phyloP scores from a whole-genome alignment of 2,888 invertebrate genomes.

The Pandemis corylana region DNA sequence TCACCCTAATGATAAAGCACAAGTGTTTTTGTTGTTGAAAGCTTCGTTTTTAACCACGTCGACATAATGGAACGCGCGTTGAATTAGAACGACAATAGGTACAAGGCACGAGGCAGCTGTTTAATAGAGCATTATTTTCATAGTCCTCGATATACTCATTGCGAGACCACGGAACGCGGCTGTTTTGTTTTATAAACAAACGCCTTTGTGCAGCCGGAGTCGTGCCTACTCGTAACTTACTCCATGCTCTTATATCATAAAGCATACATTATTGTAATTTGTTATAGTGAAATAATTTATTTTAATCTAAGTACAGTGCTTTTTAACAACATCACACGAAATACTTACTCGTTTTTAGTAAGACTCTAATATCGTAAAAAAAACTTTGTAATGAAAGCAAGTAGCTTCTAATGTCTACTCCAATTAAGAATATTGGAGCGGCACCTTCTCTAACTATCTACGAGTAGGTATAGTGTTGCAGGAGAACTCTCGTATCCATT shows the following conservation, averaged over 20 bases:
- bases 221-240: slow-evolving; percentile 62
- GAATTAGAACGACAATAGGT: slow-evolving; percentile 37
- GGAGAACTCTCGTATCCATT: slow-evolving; percentile 76
- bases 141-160: slow-evolving; percentile 63
- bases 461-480: slow-evolving; percentile 60
- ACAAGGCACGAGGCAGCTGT: slow-evolving; percentile 55
- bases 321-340: background rate
- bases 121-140: slow-evolving; percentile 68
- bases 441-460: slow-evolving; percentile 74
- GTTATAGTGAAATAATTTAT: background rate
- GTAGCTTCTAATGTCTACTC: slow-evolving; percentile 59
- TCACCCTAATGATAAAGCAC: slow-evolving; percentile 16
- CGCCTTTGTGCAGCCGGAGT: slow-evolving; percentile 69
- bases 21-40: slow-evolving; percentile 20
- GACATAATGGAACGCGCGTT: slow-evolving; percentile 30
- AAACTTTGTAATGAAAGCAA: slow-evolving; percentile 49
- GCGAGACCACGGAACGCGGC: slow-evolving; percentile 64
- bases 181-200: slow-evolving; percentile 80
- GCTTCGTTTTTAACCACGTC: slow-evolving; percentile 20
- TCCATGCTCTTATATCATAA: slow-evolving; percentile 59
- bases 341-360: background rate
- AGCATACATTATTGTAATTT: slow-evolving; percentile 13
- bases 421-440: slow-evolving; percentile 70
- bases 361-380: slow-evolving; percentile 12
- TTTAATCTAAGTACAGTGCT: background rate